These are phyloP conservation scores for Calameuta idolon DNA, from an alignment of 2,888 invertebrate species.

Conservation along the genomic window DNA sequence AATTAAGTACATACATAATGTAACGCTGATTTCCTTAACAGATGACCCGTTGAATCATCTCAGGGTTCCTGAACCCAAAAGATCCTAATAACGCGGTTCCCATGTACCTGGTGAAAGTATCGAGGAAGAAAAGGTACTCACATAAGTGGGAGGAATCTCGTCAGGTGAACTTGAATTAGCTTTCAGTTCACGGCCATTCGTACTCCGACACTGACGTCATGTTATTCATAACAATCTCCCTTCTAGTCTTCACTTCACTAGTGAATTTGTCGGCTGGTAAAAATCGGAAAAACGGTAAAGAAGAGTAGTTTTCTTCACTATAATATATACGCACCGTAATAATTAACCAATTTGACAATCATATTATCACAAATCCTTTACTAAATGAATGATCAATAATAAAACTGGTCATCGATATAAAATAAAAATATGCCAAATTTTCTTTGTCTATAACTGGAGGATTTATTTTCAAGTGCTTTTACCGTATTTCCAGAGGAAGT, in stretches of 20 bases:
- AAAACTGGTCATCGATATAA: neutral
- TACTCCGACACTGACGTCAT: slow-evolving; percentile 29
- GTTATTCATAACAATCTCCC: slow-evolving; percentile 15
- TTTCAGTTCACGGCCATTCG: slow-evolving; percentile 44
- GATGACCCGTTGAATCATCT: neutral
- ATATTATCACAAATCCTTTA: neutral
- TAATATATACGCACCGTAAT: neutral
- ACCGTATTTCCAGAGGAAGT: slow-evolving; percentile 53
- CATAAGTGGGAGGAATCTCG: slow-evolving; percentile 26
- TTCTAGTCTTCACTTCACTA: neutral
- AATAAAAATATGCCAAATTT: neutral
- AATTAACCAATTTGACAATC: neutral
- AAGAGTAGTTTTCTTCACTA: neutral
- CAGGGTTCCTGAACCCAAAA: neutral
- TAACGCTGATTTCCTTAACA: neutral
- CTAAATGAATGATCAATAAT: neutral
- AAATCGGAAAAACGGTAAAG: neutral
- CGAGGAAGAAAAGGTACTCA: slow-evolving; percentile 20
- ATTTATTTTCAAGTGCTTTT: neutral
- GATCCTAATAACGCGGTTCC: slow-evolving; percentile 10
- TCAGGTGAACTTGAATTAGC: slow-evolving; percentile 36
- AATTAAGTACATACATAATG: neutral
- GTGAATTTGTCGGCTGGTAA: neutral
- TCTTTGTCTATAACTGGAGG: neutral
- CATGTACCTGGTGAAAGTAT: slow-evolving; percentile 11